phyloP scores from a whole-genome alignment of 2,888 invertebrate species.

The Amblyteles armatorius region DNA sequence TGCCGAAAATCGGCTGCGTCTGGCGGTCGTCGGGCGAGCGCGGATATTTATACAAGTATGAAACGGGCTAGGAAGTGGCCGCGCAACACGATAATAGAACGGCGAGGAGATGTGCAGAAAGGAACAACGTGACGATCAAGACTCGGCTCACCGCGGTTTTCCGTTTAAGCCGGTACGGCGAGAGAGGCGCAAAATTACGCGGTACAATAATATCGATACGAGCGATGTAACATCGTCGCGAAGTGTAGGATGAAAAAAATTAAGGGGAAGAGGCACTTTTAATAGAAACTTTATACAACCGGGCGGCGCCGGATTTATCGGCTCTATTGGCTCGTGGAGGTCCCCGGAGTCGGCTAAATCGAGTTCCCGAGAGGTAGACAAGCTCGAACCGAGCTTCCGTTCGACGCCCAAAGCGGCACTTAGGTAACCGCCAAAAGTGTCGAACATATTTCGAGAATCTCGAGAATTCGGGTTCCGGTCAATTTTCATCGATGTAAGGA shows the following conservation, averaged over 20 bases:
- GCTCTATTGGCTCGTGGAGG: constrained; percentile 67
- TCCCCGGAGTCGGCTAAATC: constrained; percentile 67
- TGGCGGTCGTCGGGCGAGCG: constrained; percentile 59
- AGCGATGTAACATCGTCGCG: neutral
- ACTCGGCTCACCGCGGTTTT: constrained; percentile 2
- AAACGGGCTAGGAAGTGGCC: constrained; percentile 61
- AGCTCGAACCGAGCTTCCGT: constrained; percentile 22
- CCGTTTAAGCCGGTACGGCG: constrained; percentile 5
- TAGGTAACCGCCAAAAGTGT: constrained; percentile 66
- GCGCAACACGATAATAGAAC: constrained; percentile 63
- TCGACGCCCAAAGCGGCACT: constrained; percentile 45
- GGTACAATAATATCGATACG: too few relatives aligned
- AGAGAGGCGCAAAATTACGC: too few relatives aligned
- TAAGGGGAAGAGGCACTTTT: constrained; percentile 48
- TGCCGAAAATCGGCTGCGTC: constrained; percentile 63
- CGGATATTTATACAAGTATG: constrained; percentile 59
- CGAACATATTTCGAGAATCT: constrained; percentile 19
- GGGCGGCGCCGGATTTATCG: constrained; percentile 66
- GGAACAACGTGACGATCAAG: constrained; percentile 43
- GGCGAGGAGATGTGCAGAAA: constrained; percentile 50
- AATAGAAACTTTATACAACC: constrained; percentile 64
- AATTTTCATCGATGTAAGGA: neutral
- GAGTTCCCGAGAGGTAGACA: constrained; percentile 50
- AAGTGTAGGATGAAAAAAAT: neutral
- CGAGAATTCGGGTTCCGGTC: neutral